Base-by-base conservation (phyloP, 2,888 invertebrate species). In the Hyposoter didymator region DNA sequence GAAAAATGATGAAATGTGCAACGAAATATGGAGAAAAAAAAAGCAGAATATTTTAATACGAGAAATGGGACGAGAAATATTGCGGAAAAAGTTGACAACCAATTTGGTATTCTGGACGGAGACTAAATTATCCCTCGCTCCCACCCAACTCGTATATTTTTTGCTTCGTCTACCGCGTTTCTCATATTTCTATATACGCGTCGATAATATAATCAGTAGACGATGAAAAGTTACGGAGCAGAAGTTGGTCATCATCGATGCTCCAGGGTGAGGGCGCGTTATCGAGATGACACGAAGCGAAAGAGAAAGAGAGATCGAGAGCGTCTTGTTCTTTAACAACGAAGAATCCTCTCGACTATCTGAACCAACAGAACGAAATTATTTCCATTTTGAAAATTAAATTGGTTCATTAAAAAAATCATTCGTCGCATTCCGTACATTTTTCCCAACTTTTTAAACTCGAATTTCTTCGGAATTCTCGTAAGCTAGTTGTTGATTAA, bases 191-290 rank as follows among this genome's bases (percentile, higher is more conserved):
- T 62, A n/a, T 55, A 62, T 43, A 62, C 8, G 8, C 10, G 39
- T 49, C 6, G 17, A 75, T 66, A 22, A 32, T 47, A 52, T 49
- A 76, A 66, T 32, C 35, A 22, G 66, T 35, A 64, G 35, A 47
- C 49, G 62, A 64, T 72, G 22, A 45, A 76, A 82, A 83, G 74
- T 78, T 83, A 6, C 69, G 19, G 52, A 49, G 67, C 74, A 73
- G 47, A 74, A 74, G 78, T 84, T 75, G 74, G 75, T 84, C 74
- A 70, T 73, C 74, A 69, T 84, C 74, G 78, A 74, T 64, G 45
- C 43, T 52, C n/a, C n/a, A 43, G 8, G 32, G 19, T 14, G 64
- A 75, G 22, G 10, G 5, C 12, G 8, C 22, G 72, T 45, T 28
- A 47, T 72, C 12, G 19, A 45, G 19, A 69, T 55, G 45, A 32